Evolutionary conservation across 2,888 invertebrate genomes (phyloP), one percentile per base, ranked within the genome.

Genomic region (Stegophylla sp.): DNA sequence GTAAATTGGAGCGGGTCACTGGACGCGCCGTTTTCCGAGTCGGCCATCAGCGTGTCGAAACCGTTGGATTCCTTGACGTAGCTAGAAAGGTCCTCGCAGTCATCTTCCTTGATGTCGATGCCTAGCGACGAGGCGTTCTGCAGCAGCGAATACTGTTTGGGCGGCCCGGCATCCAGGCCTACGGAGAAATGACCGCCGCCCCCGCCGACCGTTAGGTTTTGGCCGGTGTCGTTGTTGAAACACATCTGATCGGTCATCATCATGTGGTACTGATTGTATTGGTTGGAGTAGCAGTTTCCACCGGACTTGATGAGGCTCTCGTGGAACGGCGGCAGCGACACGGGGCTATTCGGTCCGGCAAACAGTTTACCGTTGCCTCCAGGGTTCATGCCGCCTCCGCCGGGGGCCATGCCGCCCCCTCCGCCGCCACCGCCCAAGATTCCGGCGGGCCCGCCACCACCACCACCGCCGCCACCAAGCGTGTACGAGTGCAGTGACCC

Each of bases 311-410:
- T 79, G 0, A 95, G 88, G 13, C 93, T 93, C 87, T 94, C 94
- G 86, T 94, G 94, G 85, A 95, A 95, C 0, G 94, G 94, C n/a
- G 95, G 95, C 82, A 95, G 88, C 74, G 94, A 93, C 17, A 94
- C 94, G 74, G 94, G 94, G 84, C 94, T 94, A 84, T 93, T 94
- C 10, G 94, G 94, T 3, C 94, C 94, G 86, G 94, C 94, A 86
- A 94, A 94, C 82, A 93, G 92, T 71, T 94, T 90, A 0, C 94
- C 94, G 86, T 94, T 94, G 61, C 94, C 90, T 2, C 94, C 94
- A 13, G 88, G 88, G 82, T 89, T 89, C 83, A 92, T 91, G 85
- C 94, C 93, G 3, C 79, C 69, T 7, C 79, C 79, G 4, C 79
- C 79, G 17, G 59, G 59, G 7, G 69, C 69, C 56, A 59, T 61